Base-by-base conservation (phyloP, 1,140 invertebrate genomes). In the Diuraphis noxia region DNA sequence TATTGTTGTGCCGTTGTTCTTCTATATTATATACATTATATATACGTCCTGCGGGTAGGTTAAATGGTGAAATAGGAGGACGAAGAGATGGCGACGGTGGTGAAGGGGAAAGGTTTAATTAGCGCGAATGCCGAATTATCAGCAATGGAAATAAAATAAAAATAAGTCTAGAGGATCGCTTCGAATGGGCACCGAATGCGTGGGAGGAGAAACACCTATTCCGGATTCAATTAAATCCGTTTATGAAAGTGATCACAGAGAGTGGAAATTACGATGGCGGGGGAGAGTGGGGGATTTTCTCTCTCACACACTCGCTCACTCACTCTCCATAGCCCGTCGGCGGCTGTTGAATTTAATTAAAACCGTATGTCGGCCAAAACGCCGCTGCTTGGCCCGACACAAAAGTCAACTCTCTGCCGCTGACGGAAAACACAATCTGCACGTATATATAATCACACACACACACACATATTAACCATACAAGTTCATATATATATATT, bases 191-290 rank as follows among this genome's bases (percentile, higher is more conserved):
- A 49, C 36, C 34, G 85, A 34, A 43, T 72, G 30, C 38, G 41
- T 46, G 72, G 38, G 41, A 38, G 43, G 89, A 46, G 43, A 79
- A 43, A 91, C 89, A 91, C 72, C 89, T 82, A 91, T 91, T 91
- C 89, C 72, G 72, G 89, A 91, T 91, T 91, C 89, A 91, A 91
- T 91, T 91, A 91, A 91, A 91, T 91, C 89, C 89, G 89, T 91
- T 91, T 91, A 91, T 91, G 89, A 91, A 91, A 91, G 72, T 81
- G 89, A 91, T 91, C 77, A 41, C 63, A 34, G 30, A 43, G 41
- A 43, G 41, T 79, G 63, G 43, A 82, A 40, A 36, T 40, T 25
- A 25, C 21, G 34, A 56, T 3, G 34, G 38, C 41, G 34, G 38
- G 21, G 63, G 40, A 72, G 56, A 23, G 30, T n/a, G 40, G 36